A percentile compares a stretch with the other conserved stretches of the same genome.
These are phyloP conservation scores for Lamproptera curius DNA, from an alignment of 2,888 invertebrate genomes.

Conservation along the genomic window DNA sequence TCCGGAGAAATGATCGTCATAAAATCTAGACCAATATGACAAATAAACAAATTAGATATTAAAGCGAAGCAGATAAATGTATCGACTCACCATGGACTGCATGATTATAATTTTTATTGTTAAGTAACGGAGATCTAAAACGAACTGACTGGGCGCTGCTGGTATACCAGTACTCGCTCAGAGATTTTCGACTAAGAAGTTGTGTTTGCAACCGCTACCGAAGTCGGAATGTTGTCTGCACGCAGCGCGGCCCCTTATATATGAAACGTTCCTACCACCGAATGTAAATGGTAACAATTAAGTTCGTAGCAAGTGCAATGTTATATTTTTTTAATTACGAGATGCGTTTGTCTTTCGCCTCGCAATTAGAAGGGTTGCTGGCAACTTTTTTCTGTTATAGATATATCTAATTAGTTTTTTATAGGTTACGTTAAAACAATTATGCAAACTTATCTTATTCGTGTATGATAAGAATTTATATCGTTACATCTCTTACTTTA, in stretches of 20 bases:
- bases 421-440: no score
- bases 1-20: no score
- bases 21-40: no score
- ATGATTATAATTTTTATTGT: slow-evolving; percentile 65
- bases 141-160: slow-evolving; percentile 77
- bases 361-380: slow-evolving; percentile 24
- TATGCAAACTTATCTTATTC: no score
- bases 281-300: slow-evolving; percentile 75
- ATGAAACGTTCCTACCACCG: slow-evolving; percentile 60
- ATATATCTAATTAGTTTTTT: no score
- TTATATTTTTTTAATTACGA: slow-evolving; percentile 66
- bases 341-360: slow-evolving; percentile 51
- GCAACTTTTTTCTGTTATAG: no score
- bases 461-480: no score
- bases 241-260: slow-evolving; percentile 62
- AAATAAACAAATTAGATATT: no score
- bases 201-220: slow-evolving; percentile 59
- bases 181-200: slow-evolving; percentile 75
- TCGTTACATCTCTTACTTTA: no score
- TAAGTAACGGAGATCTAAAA: slow-evolving; percentile 72
- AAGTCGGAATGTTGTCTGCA: slow-evolving; percentile 63
- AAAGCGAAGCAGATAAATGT: slow-evolving; percentile 5
- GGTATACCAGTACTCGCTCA: slow-evolving; percentile 70
- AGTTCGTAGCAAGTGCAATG: slow-evolving; percentile 65
- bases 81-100: slow-evolving; percentile 71